phyloP scores from a whole-genome alignment of 1,140 invertebrate species.

The Zophobas morio region DNA sequence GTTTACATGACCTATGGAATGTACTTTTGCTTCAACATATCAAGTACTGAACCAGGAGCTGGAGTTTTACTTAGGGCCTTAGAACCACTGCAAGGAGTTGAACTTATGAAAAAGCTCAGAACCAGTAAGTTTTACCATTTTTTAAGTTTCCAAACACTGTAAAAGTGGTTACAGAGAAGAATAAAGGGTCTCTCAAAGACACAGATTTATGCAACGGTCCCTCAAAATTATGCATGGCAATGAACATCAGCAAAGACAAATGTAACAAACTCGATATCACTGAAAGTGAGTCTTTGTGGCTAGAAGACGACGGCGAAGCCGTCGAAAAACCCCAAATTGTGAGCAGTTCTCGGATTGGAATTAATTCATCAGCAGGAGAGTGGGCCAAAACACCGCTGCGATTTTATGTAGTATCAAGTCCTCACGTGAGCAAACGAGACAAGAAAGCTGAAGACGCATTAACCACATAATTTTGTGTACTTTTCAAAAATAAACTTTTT shows the following conservation, averaged over 20 bases:
- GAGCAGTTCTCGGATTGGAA: conserved; percentile 76
- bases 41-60: conserved; percentile 78
- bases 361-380: conserved; percentile 75
- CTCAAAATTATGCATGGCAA: conserved; percentile 82
- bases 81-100: conserved; percentile 78
- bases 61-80: conserved; percentile 81
- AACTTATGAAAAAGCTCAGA: conserved; percentile 72
- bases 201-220: conserved; percentile 84
- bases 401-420: conserved; percentile 75
- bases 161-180: conserved; percentile 46
- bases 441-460: conserved; percentile 67
- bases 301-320: conserved; percentile 71
- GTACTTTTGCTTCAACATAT: conserved; percentile 88
- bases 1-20: conserved; percentile 89
- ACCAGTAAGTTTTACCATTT: conserved; percentile 16
- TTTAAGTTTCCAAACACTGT: neutral
- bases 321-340: conserved; percentile 69
- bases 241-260: conserved; percentile 73
- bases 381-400: conserved; percentile 79
- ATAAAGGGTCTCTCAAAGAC: conserved; percentile 65
- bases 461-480: neutral
- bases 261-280: conserved; percentile 75
- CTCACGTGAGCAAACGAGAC: conserved; percentile 74
- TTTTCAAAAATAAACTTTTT: conserved; percentile 10
- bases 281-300: conserved; percentile 73